Conservation (phyloP, 2,888 invertebrate species). For the Hipparchia sbordonii region DNA sequence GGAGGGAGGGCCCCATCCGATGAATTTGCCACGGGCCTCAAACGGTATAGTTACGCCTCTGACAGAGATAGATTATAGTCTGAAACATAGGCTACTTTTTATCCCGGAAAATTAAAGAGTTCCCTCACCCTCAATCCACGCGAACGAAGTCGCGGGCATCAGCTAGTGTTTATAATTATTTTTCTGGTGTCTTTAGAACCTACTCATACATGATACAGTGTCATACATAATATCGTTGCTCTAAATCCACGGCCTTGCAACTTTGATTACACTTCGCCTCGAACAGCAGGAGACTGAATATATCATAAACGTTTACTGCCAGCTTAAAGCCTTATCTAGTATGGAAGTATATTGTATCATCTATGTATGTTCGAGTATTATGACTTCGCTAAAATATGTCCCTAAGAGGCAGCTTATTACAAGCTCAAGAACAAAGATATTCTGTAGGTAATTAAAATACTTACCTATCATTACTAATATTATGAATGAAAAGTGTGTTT, state of each 20-base stretch:
- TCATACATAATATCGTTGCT: conserved; percentile 48
- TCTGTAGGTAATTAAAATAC: no score
- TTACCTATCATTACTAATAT: no score
- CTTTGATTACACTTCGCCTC: conserved; percentile 57
- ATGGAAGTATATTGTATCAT: neutral
- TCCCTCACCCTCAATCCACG: no score
- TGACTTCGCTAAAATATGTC: conserved; percentile 2
- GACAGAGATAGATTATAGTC: no score
- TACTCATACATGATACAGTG: conserved; percentile 29
- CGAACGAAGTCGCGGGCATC: no score
- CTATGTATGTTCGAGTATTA: neutral
- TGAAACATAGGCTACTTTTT: no score
- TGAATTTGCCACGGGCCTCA: no score
- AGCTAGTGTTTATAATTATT: no score
- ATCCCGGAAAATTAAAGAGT: no score
- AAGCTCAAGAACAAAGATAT: neutral
- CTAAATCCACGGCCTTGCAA: conserved; percentile 58
- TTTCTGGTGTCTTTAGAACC: neutral
- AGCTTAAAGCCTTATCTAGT: conserved; percentile 18
- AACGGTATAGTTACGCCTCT: no score
- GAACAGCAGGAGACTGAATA: conserved; percentile 23
- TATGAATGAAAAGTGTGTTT: no score
- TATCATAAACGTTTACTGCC: conserved; percentile 22
- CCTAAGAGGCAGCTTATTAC: neutral
- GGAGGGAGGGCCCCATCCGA: no score